phyloP scores from a whole-genome alignment of 2,888 invertebrate species.

The Tanytarsus gracilentus region DNA sequence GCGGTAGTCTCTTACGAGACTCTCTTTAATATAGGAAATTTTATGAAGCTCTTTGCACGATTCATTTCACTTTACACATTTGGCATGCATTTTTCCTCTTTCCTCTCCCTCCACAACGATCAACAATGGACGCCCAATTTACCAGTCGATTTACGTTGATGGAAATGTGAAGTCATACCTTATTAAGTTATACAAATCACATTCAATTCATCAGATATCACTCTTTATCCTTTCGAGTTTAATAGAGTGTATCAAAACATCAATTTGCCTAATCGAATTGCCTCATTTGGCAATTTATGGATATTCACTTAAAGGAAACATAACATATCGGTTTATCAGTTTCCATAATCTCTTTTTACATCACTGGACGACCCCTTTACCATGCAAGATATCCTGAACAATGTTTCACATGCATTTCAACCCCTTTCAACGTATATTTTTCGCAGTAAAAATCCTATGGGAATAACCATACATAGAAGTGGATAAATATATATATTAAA shows the following conservation, averaged over 20 bases:
- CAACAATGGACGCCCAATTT: too few relatives aligned
- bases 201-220: conserved; percentile 1
- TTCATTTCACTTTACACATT: too few relatives aligned
- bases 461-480: background rate
- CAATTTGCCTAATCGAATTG: conserved; percentile 23
- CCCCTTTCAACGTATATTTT: background rate
- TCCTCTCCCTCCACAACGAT: background rate
- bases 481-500: background rate
- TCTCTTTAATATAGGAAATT: background rate
- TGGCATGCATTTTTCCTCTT: background rate
- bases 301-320: too few relatives aligned
- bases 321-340: too few relatives aligned
- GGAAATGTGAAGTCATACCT: too few relatives aligned
- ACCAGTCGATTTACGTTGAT: too few relatives aligned
- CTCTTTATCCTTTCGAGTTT: background rate
- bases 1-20: conserved; percentile 9
- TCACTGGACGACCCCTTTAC: conserved; percentile 3
- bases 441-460: too few relatives aligned
- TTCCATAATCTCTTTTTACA: background rate
- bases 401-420: background rate
- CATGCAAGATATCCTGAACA: background rate
- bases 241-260: conserved; percentile 13
- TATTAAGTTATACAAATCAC: background rate
- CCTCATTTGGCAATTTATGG: conserved; percentile 14
- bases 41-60: conserved; percentile 4